phyloP scores from a whole-genome alignment of 2,797 vertebrate species.

The Australoheros facetus region DNA sequence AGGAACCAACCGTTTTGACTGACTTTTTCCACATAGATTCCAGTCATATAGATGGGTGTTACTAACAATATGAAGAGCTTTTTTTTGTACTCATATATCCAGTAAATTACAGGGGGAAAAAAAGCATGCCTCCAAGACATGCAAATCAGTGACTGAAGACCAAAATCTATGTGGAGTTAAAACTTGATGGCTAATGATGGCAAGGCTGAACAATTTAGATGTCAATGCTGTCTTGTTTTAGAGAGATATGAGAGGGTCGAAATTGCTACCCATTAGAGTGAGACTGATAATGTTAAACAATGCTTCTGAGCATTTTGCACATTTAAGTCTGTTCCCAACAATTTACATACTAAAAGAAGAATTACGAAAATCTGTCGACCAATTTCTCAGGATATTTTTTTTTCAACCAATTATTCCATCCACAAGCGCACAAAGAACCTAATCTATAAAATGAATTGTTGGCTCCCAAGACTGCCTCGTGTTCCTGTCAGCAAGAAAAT shows the following conservation, averaged over 20 bases:
- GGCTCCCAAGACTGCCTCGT: not conserved
- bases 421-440: not conserved
- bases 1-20: not conserved
- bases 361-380: not conserved
- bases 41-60: not conserved
- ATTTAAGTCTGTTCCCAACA: not conserved
- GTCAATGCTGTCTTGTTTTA: not conserved
- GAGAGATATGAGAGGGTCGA: not conserved
- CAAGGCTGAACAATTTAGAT: not conserved
- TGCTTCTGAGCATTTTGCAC: not conserved
- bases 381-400: not conserved
- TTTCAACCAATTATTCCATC: not conserved
- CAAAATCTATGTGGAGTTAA: not conserved
- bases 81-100: not conserved
- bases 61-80: not conserved
- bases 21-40: not conserved
- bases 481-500: slow-evolving; percentile 14
- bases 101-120: not conserved
- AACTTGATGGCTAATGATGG: not conserved
- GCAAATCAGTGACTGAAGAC: not conserved
- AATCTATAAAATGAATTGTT: not conserved
- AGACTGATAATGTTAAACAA: not conserved
- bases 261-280: not conserved
- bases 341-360: not conserved
- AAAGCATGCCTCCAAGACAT: not conserved